These are phyloP conservation scores for Ovibos moschatus DNA, from an alignment of 2,113 vertebrate species.

Conservation along the genomic window DNA sequence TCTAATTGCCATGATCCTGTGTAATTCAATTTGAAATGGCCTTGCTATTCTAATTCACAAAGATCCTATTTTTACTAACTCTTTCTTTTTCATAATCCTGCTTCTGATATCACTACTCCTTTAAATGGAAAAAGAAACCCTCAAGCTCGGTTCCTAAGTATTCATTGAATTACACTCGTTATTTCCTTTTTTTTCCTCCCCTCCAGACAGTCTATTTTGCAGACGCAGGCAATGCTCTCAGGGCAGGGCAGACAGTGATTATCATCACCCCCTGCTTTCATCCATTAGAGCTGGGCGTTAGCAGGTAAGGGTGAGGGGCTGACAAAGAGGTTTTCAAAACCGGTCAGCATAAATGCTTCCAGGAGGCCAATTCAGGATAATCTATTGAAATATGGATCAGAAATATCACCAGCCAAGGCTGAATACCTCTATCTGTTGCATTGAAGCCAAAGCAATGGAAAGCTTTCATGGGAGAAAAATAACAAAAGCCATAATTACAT, in stretches of 20 bases:
- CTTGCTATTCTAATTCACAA: conserved; percentile 68
- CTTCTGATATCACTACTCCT: conserved; percentile 38
- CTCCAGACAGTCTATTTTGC: conserved; percentile 45
- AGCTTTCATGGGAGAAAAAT: conserved; percentile 20
- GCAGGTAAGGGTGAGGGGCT: conserved; percentile 67
- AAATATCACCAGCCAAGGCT: conserved; percentile 41
- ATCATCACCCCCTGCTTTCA: conserved; percentile 41
- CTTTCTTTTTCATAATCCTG: conserved; percentile 71
- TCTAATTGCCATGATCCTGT: conserved; percentile 64
- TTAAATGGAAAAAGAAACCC: conserved; percentile 60
- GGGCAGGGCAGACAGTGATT: conserved; percentile 56
- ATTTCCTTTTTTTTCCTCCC: background rate
- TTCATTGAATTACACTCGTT: conserved; percentile 53
- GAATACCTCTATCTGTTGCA: conserved; percentile 53
- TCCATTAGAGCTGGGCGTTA: conserved; percentile 60
- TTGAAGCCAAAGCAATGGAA: conserved; percentile 43
- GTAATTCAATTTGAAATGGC: conserved; percentile 72
- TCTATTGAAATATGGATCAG: conserved; percentile 56
- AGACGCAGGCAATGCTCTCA: conserved; percentile 12
- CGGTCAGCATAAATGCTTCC: conserved; percentile 68
- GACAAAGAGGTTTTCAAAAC: conserved; percentile 70
- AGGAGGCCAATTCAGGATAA: conserved; percentile 68
- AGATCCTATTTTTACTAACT: conserved; percentile 53
- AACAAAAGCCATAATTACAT: conserved; percentile 56
- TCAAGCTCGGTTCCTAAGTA: conserved; percentile 35